Percentiles rank a stretch among this genome's conserved stretches.
Evolutionary conservation across 2,113 vertebrate genomes (phyloP).

Genomic region (Pseudopipra pipra): DNA sequence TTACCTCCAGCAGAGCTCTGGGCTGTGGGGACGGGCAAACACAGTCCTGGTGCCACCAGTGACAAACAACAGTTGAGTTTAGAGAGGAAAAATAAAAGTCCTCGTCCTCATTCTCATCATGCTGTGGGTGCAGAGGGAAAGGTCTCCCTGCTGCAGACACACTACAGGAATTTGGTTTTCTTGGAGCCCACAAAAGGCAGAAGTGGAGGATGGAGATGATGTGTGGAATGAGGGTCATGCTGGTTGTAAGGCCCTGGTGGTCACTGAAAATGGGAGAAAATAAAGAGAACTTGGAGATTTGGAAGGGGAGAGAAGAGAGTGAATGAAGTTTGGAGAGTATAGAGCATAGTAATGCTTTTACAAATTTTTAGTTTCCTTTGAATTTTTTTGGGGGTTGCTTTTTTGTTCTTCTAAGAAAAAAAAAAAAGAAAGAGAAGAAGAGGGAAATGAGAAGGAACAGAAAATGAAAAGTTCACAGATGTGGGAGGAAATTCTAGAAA

Average conservation of each 20-base stretch:
- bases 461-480: background rate
- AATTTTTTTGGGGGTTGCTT: background rate
- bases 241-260: background rate
- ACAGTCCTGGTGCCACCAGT: accelerated
- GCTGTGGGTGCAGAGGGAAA: background rate
- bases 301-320: background rate
- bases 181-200: background rate
- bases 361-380: background rate
- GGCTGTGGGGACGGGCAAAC: background rate
- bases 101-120: accelerated
- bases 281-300: background rate
- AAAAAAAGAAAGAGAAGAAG: background rate
- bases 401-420: background rate
- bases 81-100: background rate
- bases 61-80: background rate
- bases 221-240: background rate
- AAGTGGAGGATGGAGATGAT: background rate
- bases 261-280: background rate
- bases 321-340: background rate
- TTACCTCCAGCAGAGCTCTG: background rate
- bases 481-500: background rate
- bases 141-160: background rate
- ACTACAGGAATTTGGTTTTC: background rate
- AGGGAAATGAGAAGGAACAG: background rate
- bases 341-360: background rate